Evolutionary conservation across 2,797 vertebrate species (phyloP), one percentile per base, ranked within the genome.

Genomic region (Heterohyrax brucei): DNA sequence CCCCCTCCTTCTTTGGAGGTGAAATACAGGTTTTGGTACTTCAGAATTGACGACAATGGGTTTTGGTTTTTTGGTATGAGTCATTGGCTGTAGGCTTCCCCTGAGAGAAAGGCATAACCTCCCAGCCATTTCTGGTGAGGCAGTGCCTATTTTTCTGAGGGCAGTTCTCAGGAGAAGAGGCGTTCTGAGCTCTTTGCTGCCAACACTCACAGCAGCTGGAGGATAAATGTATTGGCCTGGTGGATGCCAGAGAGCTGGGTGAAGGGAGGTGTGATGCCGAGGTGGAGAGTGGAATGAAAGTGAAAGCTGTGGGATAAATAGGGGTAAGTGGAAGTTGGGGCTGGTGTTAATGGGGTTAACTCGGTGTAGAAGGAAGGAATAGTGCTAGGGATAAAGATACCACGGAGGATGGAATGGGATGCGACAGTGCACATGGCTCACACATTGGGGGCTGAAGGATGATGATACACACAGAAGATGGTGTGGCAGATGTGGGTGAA

Each of bases 281-380:
- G 56, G 73, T 81, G 28, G 59, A 61, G 46, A 83, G 28, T 56
- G 75, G 48, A 26, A 61, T 26, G 56, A 56, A 75, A 50, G n/a
- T 62, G 68, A 80, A 80, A 6, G 28, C 64, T 80, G 72, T 75
- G n/a, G 62, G 79, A 7, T 64, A 64, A 22, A 39, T 8, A 62
- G 7, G 28, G 24, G 26, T 91, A 70, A 56, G 1, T 75, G 46
- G 75, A 81, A 28, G 46, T 4, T 19, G 14, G 75, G 28, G 19
- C 19, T 24, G 22, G 84, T 8, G 26, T 78, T 84, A 56, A 59
- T 53, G 86, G 85, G 44, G 18, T 78, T 86, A 46, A 21, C 61
- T 93, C 86, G 79, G 26, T 70, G 19, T 30, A 75, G 72, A 94
- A n/a, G 53, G 61, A 85, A 81, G 48, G 53, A 80, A 28, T 22